phyloP scores from a whole-genome alignment of 2,797 vertebrate species.

The Cheirogaleus major region DNA sequence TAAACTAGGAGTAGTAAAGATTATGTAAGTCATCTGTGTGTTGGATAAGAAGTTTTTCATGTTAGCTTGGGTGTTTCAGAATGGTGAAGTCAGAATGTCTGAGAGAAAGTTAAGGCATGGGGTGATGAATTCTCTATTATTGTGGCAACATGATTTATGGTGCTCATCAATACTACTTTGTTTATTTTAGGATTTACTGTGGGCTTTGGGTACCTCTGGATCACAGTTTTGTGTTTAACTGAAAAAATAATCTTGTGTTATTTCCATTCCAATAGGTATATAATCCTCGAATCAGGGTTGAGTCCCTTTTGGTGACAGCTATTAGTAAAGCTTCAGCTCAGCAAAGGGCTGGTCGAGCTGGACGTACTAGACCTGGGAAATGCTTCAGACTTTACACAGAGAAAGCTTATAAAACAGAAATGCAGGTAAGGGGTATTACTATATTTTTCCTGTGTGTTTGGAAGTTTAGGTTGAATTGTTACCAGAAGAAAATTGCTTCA shows the following conservation, averaged over 20 bases:
- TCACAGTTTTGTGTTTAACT: constrained; percentile 16
- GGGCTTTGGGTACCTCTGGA: not conserved
- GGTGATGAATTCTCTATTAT: not conserved
- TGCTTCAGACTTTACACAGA: constrained; percentile 98
- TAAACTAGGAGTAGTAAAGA: not conserved
- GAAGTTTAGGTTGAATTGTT: not conserved
- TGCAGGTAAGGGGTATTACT: constrained; percentile 90
- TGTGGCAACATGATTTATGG: not conserved
- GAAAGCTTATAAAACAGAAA: constrained; percentile 99
- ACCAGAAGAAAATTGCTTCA: constrained; percentile 16
- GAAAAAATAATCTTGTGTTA: not conserved
- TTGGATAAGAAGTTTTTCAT: not conserved
- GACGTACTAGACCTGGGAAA: constrained; percentile 96
- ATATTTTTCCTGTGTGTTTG: not conserved
- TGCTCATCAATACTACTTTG: not conserved
- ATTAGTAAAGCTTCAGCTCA: constrained; percentile 99
- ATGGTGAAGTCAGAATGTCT: not conserved
- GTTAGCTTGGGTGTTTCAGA: not conserved
- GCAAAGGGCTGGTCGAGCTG: constrained; percentile 96
- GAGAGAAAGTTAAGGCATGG: not conserved
- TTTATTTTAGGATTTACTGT: not conserved
- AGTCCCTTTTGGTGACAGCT: constrained; percentile 97
- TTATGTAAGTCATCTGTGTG: not conserved
- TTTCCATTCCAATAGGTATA: constrained; percentile 90
- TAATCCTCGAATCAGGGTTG: constrained; percentile 97